Percentiles rank a stretch among this genome's conserved stretches.
phyloP scores from a whole-genome alignment of 2,888 invertebrate genomes.

The Hoplodrina ambigua region DNA sequence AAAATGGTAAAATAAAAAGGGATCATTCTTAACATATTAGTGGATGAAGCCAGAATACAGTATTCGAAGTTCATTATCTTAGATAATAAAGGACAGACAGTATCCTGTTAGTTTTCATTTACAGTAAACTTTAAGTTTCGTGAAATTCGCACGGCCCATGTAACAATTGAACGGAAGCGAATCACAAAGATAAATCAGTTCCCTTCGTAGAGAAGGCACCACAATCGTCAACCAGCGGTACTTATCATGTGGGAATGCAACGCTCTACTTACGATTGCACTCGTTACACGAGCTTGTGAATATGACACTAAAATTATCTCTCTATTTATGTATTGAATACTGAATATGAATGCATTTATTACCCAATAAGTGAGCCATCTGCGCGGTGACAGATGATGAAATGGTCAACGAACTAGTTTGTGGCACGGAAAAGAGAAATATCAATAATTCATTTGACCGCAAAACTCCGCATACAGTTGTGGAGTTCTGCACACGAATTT shows the following conservation, averaged over 20 bases:
- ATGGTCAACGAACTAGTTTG: slow-evolving; percentile 21
- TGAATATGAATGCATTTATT: slow-evolving; percentile 29
- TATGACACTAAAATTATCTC: slow-evolving; percentile 61
- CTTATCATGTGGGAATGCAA: slow-evolving; percentile 85
- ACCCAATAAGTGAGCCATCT: slow-evolving; percentile 28
- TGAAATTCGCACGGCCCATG: slow-evolving; percentile 72
- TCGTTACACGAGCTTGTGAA: slow-evolving; percentile 72
- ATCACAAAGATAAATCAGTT: slow-evolving; percentile 79
- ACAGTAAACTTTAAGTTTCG: slow-evolving; percentile 38
- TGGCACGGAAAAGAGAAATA: slow-evolving; percentile 1
- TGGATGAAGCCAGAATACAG: background rate
- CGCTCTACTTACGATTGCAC: slow-evolving; percentile 82
- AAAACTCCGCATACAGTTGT: background rate
- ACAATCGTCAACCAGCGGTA: slow-evolving; percentile 70
- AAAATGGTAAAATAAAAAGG: background rate
- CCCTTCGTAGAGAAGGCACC: slow-evolving; percentile 75
- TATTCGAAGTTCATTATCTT: background rate
- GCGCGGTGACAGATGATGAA: slow-evolving; percentile 27
- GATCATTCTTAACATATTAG: background rate
- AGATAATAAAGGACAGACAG: background rate
- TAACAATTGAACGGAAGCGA: slow-evolving; percentile 75
- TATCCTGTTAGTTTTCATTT: slow-evolving; percentile 30
- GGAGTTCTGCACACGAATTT: background rate
- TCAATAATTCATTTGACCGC: background rate
- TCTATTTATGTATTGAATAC: slow-evolving; percentile 26